Conservation (phyloP, 2,888 invertebrate species). For the Drosophila eohydei region DNA sequence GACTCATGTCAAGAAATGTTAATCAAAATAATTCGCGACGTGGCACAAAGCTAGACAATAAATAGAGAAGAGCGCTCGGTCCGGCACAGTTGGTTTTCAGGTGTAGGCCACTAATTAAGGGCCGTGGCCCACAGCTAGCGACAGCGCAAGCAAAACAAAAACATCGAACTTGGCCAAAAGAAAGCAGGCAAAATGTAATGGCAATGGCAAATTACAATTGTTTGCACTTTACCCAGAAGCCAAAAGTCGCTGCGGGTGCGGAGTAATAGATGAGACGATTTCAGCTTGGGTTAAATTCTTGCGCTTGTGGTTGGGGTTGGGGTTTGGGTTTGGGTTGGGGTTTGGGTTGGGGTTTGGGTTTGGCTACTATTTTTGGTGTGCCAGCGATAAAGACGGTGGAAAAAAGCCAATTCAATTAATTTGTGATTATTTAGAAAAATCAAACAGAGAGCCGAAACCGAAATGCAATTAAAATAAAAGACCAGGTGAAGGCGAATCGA, state of each 20-base stretch:
- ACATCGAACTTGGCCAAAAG: slow-evolving; percentile 23
- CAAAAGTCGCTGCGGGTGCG: slow-evolving; percentile 10
- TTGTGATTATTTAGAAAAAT: slow-evolving; percentile 56
- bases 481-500: slow-evolving; percentile 10
- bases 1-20: slow-evolving; percentile 48
- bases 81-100: slow-evolving; percentile 24
- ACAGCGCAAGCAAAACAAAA: slow-evolving; percentile 16
- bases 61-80: neutral
- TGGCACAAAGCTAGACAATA: slow-evolving; percentile 15
- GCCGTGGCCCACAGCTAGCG: slow-evolving; percentile 36
- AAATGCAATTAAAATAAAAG: slow-evolving; percentile 38
- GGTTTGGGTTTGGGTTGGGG: slow-evolving; percentile 5
- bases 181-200: slow-evolving; percentile 58
- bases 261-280: slow-evolving; percentile 1
- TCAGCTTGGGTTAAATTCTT: slow-evolving; percentile 2
- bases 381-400: slow-evolving; percentile 4
- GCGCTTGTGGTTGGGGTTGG: neutral
- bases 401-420: slow-evolving; percentile 42
- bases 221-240: slow-evolving; percentile 52
- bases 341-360: slow-evolving; percentile 1
- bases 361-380: neutral
- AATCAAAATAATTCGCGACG: slow-evolving; percentile 49
- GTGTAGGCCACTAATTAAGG: slow-evolving; percentile 58
- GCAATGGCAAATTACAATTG: slow-evolving; percentile 63
- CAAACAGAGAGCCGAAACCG: slow-evolving; percentile 34